Evolutionary conservation across 2,888 invertebrate species (phyloP).

Genomic region (Drosophila borealis): DNA sequence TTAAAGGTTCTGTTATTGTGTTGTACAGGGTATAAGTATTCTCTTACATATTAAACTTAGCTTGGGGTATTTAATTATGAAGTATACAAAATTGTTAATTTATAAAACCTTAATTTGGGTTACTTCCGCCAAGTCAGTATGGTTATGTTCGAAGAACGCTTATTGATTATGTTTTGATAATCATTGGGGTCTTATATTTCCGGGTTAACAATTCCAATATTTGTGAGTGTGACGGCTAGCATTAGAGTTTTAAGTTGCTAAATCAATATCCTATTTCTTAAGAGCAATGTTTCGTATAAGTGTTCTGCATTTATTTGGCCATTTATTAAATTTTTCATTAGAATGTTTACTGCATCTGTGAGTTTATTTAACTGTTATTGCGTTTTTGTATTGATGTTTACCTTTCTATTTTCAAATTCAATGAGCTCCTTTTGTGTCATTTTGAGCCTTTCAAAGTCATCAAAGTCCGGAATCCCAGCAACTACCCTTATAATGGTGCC

Average conservation of each 20-base stretch:
- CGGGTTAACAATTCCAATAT: background rate
- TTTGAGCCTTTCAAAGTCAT: too few species aligned
- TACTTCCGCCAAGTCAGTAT: too few species aligned
- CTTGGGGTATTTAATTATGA: background rate
- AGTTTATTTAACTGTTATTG: background rate
- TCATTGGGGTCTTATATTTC: background rate
- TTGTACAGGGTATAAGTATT: background rate
- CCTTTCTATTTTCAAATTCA: too few species aligned
- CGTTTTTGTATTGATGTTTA: background rate
- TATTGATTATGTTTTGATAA: background rate
- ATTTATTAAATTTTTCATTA: background rate
- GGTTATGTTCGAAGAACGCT: background rate
- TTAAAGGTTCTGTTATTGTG: too few species aligned
- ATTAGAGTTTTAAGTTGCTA: background rate
- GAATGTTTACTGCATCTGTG: too few species aligned
- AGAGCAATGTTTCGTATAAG: too few species aligned
- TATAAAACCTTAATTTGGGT: too few species aligned
- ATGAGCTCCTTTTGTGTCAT: too few species aligned
- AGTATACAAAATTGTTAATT: too few species aligned
- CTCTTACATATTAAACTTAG: background rate
- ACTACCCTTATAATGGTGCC: too few species aligned
- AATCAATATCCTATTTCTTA: background rate
- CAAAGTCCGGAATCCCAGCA: too few species aligned
- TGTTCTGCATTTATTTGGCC: background rate
- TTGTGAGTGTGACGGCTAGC: too few species aligned